Evolutionary conservation across 2,113 vertebrate species (phyloP).

Genomic region (Zosterops hypoxanthus): DNA sequence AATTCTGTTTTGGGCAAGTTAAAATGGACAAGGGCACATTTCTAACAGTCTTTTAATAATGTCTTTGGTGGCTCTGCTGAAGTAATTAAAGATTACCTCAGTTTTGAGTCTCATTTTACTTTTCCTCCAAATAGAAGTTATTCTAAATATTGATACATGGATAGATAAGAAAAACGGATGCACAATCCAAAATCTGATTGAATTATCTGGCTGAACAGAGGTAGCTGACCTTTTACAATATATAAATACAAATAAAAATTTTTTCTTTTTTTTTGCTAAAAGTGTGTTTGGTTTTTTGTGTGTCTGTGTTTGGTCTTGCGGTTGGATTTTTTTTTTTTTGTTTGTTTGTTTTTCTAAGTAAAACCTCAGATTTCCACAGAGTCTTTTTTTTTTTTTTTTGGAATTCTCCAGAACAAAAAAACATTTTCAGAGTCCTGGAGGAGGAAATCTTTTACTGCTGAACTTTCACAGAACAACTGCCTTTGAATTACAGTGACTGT

Average conservation of each 20-base stretch:
- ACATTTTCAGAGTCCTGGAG: not conserved
- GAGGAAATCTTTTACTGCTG: not conserved
- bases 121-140: rapidly evolving
- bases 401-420: not conserved
- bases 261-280: not conserved
- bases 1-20: not conserved
- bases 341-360: not conserved
- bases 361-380: not conserved
- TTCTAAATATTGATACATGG: not conserved
- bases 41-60: not conserved
- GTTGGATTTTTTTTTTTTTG: not conserved
- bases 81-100: not conserved
- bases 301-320: rapidly evolving
- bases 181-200: not conserved
- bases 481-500: not conserved
- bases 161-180: not conserved
- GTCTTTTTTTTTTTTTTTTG: not conserved
- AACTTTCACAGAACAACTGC: not conserved
- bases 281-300: rapidly evolving
- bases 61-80: rapidly evolving
- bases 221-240: not conserved
- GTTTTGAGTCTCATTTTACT: not conserved
- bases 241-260: no score
- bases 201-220: not conserved
- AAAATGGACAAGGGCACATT: not conserved